phyloP scores from a whole-genome alignment of 2,113 vertebrate genomes.

The Barnardius zonarius region DNA sequence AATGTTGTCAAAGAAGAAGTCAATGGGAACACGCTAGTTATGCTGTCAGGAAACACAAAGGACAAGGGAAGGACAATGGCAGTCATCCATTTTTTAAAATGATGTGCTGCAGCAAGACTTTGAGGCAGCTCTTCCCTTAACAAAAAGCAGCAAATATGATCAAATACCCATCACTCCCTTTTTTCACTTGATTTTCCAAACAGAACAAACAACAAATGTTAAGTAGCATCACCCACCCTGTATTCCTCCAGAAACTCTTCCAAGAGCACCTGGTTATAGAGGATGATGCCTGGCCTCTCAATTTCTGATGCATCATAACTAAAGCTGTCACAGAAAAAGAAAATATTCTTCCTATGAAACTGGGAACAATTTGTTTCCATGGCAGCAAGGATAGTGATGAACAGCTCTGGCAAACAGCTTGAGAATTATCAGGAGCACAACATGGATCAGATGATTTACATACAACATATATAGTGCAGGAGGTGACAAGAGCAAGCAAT shows the following conservation, averaged over 20 bases:
- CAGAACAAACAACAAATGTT: slow-evolving; percentile 13
- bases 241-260: not conserved
- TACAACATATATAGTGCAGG: slow-evolving; percentile 23
- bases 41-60: not conserved
- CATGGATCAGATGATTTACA: not conserved
- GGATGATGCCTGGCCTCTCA: not conserved
- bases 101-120: not conserved
- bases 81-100: slow-evolving; percentile 25
- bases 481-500: not conserved
- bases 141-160: not conserved
- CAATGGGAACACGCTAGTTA: not conserved
- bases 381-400: slow-evolving; percentile 37
- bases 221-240: not conserved
- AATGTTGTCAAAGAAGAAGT: not conserved
- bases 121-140: not conserved
- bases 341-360: slow-evolving; percentile 24
- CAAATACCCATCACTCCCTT: not conserved
- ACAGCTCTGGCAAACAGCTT: not conserved
- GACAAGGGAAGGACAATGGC: not conserved
- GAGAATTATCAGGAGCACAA: slow-evolving; percentile 23
- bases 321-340: not conserved
- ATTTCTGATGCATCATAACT: slow-evolving; percentile 12
- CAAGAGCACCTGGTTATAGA: slow-evolving; percentile 1
- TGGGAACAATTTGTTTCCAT: slow-evolving; percentile 57
- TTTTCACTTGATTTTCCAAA: not conserved